A percentile compares a stretch with the other conserved stretches of the same genome.
Conservation (phyloP, 2,113 vertebrate genomes). For the Stigmatopora nigra region DNA sequence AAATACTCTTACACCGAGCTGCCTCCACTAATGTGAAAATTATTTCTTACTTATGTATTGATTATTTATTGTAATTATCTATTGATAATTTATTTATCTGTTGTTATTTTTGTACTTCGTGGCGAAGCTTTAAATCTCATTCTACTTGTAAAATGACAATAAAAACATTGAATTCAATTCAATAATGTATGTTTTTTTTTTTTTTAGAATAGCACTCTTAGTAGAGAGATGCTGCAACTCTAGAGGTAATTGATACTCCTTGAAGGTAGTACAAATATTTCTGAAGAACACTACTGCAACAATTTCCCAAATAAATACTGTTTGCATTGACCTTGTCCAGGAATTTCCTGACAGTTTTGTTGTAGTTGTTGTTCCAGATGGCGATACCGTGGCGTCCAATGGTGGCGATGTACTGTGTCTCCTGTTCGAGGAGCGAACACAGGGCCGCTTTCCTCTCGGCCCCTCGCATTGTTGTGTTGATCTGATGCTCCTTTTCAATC, state of each 20-base stretch:
- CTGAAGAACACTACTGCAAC: not conserved
- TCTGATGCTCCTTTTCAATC: slow-evolving; percentile 67
- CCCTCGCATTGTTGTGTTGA: slow-evolving; percentile 70
- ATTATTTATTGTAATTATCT: no score
- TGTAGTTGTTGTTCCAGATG: slow-evolving; percentile 53
- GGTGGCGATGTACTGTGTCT: slow-evolving; percentile 75
- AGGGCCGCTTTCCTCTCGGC: slow-evolving; percentile 82
- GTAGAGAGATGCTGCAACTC: not conserved
- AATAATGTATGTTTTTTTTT: no score
- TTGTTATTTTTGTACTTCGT: no score
- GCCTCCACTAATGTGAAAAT: no score
- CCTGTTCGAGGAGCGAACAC: slow-evolving; percentile 81
- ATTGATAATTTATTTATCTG: no score
- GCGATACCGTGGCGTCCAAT: slow-evolving; percentile 72
- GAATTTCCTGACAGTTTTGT: slow-evolving; percentile 66
- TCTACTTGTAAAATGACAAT: no score
- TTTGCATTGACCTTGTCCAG: slow-evolving; percentile 78
- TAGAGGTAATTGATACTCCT: not conserved
- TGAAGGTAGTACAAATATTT: no score
- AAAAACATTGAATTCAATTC: no score
- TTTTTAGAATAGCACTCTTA: no score
- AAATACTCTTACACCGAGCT: no score
- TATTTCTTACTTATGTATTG: no score
- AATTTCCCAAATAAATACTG: not conserved
- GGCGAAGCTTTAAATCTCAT: no score